These are phyloP conservation scores for Girardia tigrina DNA, from an alignment of 2,888 invertebrate genomes.

Conservation along the genomic window DNA sequence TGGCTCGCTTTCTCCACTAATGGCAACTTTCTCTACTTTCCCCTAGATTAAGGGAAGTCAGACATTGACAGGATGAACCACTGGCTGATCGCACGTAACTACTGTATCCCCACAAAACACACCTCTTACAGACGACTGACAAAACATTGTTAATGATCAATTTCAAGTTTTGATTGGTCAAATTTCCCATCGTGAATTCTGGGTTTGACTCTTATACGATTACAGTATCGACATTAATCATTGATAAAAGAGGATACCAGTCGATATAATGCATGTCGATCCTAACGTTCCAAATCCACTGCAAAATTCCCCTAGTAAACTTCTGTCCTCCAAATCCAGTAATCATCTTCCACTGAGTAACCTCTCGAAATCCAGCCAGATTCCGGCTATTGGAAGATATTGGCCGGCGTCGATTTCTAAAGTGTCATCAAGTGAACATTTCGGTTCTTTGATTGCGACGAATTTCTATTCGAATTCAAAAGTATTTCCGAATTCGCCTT, in stretches of 20 bases:
- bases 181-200: not conserved
- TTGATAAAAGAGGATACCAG: not conserved
- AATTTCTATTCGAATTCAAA: not conserved
- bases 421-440: not conserved
- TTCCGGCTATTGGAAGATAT: not conserved
- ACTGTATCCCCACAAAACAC: not conserved
- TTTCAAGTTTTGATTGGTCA: not conserved
- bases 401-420: not conserved
- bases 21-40: conserved; percentile 8
- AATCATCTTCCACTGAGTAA: not conserved
- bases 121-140: not conserved
- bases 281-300: not conserved
- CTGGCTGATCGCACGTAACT: conserved; percentile 5
- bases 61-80: conserved; percentile 23
- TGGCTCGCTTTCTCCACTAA: not conserved
- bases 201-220: conserved; percentile 7
- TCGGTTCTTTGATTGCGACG: not conserved
- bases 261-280: conserved; percentile 23
- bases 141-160: not conserved
- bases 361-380: not conserved
- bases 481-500: not conserved
- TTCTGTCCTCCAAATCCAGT: not conserved
- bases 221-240: not conserved
- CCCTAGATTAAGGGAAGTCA: conserved; percentile 19
- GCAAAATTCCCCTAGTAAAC: not conserved